Conservation (phyloP, 2,113 vertebrate species). For the Hydropotes inermis region DNA sequence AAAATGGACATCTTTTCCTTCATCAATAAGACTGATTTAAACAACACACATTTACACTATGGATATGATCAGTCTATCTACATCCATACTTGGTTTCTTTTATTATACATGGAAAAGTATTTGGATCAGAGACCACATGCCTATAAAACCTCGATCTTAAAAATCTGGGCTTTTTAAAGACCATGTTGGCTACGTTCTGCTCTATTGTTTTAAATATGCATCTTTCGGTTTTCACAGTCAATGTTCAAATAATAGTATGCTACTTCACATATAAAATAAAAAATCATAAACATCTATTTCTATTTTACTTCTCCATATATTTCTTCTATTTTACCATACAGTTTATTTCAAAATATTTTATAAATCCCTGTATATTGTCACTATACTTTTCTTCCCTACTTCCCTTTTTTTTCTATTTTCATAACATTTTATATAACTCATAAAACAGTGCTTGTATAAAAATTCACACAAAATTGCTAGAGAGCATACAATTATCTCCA, state of each 20-base stretch:
- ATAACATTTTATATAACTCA: background rate
- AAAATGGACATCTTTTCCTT: background rate
- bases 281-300: background rate
- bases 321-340: background rate
- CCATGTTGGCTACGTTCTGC: background rate
- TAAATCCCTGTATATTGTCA: background rate
- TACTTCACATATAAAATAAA: background rate
- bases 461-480: background rate
- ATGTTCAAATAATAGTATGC: background rate
- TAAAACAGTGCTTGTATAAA: background rate
- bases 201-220: background rate
- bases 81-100: background rate
- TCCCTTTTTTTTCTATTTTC: background rate
- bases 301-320: background rate
- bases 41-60: background rate
- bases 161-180: background rate
- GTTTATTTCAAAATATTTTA: background rate
- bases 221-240: background rate
- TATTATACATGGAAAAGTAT: background rate
- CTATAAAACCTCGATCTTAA: background rate
- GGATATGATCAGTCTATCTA: background rate
- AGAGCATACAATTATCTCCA: background rate
- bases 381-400: background rate
- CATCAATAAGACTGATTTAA: background rate
- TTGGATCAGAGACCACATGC: background rate